phyloP scores from a whole-genome alignment of 2,888 invertebrate genomes.

The Sarcophaga carnaria region DNA sequence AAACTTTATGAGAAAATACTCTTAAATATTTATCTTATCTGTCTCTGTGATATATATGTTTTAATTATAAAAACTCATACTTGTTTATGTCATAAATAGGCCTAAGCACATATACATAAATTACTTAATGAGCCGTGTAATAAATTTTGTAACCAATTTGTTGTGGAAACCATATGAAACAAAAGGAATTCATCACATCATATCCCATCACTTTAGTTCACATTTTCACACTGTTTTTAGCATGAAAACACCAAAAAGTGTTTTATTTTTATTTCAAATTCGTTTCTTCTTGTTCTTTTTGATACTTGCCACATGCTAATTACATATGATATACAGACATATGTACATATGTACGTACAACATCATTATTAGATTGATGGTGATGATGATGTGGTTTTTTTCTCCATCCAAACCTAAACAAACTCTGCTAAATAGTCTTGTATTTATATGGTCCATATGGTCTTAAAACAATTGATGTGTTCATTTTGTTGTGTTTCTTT shows the following conservation, averaged over 20 bases:
- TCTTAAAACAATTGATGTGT: constrained; percentile 23
- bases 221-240: constrained; percentile 56
- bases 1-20: no score
- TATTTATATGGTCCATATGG: constrained; percentile 46
- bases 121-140: constrained; percentile 60
- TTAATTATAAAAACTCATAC: constrained; percentile 27
- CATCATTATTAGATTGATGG: constrained; percentile 31
- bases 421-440: constrained; percentile 38
- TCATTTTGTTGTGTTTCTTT: background rate
- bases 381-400: constrained; percentile 51
- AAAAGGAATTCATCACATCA: constrained; percentile 69
- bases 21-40: no score
- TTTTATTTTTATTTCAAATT: constrained; percentile 16
- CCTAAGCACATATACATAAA: constrained; percentile 65
- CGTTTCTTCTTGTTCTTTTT: constrained; percentile 31
- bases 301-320: constrained; percentile 69
- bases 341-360: constrained; percentile 1
- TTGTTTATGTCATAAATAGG: background rate
- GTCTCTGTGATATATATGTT: constrained; percentile 40
- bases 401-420: constrained; percentile 60
- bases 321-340: constrained; percentile 10
- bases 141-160: constrained; percentile 67
- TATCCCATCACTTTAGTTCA: no score
- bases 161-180: constrained; percentile 68
- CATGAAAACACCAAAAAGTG: constrained; percentile 54